Evolutionary conservation across 1,140 invertebrate genomes (phyloP).

Genomic region (Scaptomyza hsui): DNA sequence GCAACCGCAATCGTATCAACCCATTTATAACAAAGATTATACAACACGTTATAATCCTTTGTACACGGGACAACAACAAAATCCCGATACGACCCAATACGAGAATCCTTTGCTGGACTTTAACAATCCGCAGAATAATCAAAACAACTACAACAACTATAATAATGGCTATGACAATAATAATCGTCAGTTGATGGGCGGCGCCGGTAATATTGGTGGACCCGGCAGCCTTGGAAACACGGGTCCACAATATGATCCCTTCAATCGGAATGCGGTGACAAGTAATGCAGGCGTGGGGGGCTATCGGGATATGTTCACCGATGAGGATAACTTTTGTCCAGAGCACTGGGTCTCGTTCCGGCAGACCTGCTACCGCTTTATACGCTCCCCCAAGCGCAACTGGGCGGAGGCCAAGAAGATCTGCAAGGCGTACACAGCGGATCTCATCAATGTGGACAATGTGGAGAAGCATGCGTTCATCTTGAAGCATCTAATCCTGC

Average conservation of each 20-base stretch:
- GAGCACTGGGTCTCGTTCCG: slow-evolving; percentile 91
- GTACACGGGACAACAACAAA: slow-evolving; percentile 68
- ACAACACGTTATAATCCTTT: slow-evolving; percentile 73
- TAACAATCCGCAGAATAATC: slow-evolving; percentile 44
- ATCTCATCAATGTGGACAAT: slow-evolving; percentile 91
- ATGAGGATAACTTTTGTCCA: slow-evolving; percentile 87
- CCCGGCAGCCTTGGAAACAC: slow-evolving; percentile 38
- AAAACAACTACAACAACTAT: slow-evolving; percentile 34
- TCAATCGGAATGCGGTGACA: slow-evolving; percentile 61
- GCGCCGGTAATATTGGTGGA: slow-evolving; percentile 44
- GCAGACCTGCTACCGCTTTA: slow-evolving; percentile 93
- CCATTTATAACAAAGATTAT: slow-evolving; percentile 77
- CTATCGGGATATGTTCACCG: slow-evolving; percentile 66
- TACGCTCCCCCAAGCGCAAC: slow-evolving; percentile 91
- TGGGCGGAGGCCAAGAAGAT: slow-evolving; percentile 91
- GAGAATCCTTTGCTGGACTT: slow-evolving; percentile 70
- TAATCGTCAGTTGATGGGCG: slow-evolving; percentile 43
- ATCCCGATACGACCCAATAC: slow-evolving; percentile 54
- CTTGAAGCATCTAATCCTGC: slow-evolving; percentile 89
- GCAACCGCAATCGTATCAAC: slow-evolving; percentile 67
- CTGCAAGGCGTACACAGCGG: slow-evolving; percentile 92
- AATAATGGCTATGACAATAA: slow-evolving; percentile 57
- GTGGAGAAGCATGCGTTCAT: slow-evolving; percentile 95
- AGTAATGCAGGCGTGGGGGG: slow-evolving; percentile 27
- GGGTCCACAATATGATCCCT: slow-evolving; percentile 70